Conservation (phyloP, 2,113 vertebrate species). For the Ovibos moschatus region DNA sequence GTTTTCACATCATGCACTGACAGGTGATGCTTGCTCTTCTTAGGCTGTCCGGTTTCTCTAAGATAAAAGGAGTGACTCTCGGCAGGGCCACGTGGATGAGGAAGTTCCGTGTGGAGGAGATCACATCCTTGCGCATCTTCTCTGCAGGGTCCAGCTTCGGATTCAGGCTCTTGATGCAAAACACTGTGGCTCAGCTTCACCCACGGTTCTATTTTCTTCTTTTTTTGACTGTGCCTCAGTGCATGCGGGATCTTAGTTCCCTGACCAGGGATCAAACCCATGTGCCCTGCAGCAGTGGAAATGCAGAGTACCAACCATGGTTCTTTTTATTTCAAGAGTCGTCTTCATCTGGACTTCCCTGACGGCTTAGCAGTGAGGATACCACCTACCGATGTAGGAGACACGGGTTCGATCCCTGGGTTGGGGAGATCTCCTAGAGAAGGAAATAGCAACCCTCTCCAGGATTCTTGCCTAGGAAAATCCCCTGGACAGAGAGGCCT, state of each 20-base stretch:
- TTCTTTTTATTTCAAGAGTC: neutral
- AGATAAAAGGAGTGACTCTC: slow-evolving; percentile 84
- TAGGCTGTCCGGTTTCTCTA: slow-evolving; percentile 96
- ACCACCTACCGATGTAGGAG: neutral
- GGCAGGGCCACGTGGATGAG: neutral
- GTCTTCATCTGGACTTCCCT: neutral
- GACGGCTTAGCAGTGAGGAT: neutral
- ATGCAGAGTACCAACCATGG: neutral
- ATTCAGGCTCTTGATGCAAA: neutral
- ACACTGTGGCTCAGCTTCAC: neutral
- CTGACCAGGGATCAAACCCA: neutral
- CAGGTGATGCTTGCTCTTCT: slow-evolving; percentile 70
- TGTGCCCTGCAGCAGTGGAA: neutral
- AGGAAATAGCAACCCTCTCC: neutral
- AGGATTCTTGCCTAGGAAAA: neutral
- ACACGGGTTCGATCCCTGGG: rapidly evolving
- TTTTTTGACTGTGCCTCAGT: neutral
- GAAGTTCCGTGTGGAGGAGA: neutral
- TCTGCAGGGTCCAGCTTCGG: neutral
- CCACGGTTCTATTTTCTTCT: neutral
- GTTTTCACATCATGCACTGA: slow-evolving; percentile 18
- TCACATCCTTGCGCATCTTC: neutral
- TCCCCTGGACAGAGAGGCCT: neutral
- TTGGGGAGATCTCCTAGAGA: neutral
- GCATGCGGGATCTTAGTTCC: neutral